These are phyloP conservation scores for Petroica traversi DNA, from an alignment of 2,113 vertebrate species.

Conservation along the genomic window DNA sequence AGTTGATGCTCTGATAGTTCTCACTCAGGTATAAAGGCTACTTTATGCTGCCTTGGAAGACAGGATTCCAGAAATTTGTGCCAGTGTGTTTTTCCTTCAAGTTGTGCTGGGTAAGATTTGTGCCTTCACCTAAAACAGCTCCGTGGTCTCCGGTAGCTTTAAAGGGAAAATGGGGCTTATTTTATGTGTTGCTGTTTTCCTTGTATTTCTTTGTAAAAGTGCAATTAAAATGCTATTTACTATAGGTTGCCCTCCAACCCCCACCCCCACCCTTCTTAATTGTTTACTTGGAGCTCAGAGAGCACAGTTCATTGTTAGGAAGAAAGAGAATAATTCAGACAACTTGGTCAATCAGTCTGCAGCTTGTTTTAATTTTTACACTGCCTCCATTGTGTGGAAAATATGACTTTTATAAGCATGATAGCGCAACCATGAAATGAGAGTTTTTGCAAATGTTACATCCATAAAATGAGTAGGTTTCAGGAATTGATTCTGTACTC, in stretches of 20 bases:
- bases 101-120: background rate
- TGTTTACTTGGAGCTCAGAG: conserved; percentile 41
- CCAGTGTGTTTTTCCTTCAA: background rate
- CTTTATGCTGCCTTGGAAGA: background rate
- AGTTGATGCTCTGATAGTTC: background rate
- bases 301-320: conserved; percentile 56
- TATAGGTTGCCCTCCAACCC: conserved; percentile 11
- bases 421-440: conserved; percentile 29
- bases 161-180: background rate
- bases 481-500: background rate
- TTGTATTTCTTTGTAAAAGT: background rate
- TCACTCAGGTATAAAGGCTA: background rate
- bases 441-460: background rate
- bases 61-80: background rate
- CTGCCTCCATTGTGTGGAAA: conserved; percentile 64
- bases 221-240: conserved; percentile 13
- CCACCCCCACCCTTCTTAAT: conserved; percentile 4
- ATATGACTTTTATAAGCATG: conserved; percentile 49
- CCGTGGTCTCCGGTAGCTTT: background rate
- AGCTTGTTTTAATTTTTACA: conserved; percentile 66
- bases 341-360: conserved; percentile 44
- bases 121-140: background rate
- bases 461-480: background rate
- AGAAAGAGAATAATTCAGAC: conserved; percentile 40
- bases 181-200: background rate